phyloP scores from a whole-genome alignment of 2,797 vertebrate genomes.

The Poecilia picta region DNA sequence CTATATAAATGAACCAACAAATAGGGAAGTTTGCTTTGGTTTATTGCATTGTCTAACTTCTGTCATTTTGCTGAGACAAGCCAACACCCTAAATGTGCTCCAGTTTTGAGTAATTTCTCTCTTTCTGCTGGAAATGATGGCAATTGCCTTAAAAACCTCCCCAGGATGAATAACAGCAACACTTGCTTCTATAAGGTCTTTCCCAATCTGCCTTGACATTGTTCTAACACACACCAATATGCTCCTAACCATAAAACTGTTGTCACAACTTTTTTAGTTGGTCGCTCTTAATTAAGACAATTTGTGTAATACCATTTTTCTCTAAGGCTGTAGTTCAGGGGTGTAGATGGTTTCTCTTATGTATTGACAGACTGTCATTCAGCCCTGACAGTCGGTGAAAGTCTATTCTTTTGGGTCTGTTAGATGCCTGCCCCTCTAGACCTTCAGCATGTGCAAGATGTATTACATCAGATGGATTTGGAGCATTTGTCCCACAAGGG shows the following conservation, averaged over 20 bases:
- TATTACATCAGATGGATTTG: neutral
- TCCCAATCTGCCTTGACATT: neutral
- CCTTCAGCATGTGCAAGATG: neutral
- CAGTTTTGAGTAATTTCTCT: neutral
- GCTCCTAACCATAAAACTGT: neutral
- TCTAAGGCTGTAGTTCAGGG: neutral
- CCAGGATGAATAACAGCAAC: neutral
- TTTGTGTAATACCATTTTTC: neutral
- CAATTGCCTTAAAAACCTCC: neutral
- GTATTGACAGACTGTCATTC: neutral
- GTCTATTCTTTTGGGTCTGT: neutral
- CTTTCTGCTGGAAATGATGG: neutral
- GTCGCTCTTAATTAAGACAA: neutral
- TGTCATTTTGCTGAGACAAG: neutral
- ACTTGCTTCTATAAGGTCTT: neutral
- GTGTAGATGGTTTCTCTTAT: neutral
- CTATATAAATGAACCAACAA: too few relatives aligned
- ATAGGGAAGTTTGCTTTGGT: too few relatives aligned
- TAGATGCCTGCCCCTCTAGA: too few relatives aligned
- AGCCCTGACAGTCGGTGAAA: neutral
- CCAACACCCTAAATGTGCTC: neutral
- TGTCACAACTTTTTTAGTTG: neutral
- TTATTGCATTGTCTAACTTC: too few relatives aligned
- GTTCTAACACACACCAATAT: neutral
- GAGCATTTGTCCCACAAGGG: conserved; percentile 14